Conservation (phyloP, 2,797 vertebrate species). For the Mus minutoides region DNA sequence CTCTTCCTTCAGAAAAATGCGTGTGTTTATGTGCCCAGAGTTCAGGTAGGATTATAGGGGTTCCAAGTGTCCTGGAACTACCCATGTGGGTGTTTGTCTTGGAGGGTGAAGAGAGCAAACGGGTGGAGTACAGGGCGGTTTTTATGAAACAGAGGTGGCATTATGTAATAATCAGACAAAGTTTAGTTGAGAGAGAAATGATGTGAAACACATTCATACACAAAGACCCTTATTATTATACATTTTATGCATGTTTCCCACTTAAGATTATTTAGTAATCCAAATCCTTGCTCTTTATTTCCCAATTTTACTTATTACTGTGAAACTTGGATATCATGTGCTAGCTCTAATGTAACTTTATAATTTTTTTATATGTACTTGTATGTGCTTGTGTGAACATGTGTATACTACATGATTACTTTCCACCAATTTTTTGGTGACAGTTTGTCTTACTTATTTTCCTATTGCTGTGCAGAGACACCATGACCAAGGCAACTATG, state of each 20-base stretch:
- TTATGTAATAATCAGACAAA: not conserved
- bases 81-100: not conserved
- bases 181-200: slow-evolving; percentile 32
- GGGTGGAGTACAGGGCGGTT: not conserved
- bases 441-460: not conserved
- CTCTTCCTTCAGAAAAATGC: not conserved
- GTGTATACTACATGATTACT: not conserved
- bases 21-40: not conserved
- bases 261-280: not conserved
- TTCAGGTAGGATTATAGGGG: not conserved
- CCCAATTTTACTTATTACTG: not conserved
- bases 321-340: not conserved
- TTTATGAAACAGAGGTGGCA: not conserved
- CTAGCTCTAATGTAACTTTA: not conserved
- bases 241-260: not conserved
- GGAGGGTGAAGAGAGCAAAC: not conserved
- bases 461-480: not conserved
- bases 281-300: not conserved
- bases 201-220: not conserved
- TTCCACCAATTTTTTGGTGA: not conserved
- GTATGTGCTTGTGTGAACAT: not conserved
- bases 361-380: not conserved
- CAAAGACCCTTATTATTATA: not conserved
- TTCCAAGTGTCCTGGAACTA: not conserved
- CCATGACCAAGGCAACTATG: not conserved